A percentile compares a stretch with the other conserved stretches of the same genome.
phyloP scores from a whole-genome alignment of 2,797 vertebrate genomes.

The Arrhamphus sclerolepis region DNA sequence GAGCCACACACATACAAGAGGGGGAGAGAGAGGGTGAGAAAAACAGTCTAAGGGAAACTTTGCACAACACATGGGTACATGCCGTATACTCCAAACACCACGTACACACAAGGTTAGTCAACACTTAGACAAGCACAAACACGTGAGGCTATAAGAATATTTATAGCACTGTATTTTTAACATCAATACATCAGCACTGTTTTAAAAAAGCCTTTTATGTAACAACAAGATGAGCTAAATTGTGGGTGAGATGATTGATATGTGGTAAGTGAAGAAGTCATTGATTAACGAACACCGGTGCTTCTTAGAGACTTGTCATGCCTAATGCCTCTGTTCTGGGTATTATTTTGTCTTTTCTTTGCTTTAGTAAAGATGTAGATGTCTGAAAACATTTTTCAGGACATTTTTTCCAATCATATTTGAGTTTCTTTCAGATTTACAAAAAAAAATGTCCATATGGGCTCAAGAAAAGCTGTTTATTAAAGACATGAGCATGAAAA shows the following conservation, averaged over 20 bases:
- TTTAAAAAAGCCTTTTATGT: slow-evolving; percentile 1
- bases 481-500: background rate
- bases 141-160: slow-evolving; percentile 34
- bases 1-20: slow-evolving; percentile 76
- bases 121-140: slow-evolving; percentile 42
- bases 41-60: slow-evolving; percentile 61
- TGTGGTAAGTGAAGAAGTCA: slow-evolving; percentile 2
- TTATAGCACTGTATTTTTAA: slow-evolving; percentile 35
- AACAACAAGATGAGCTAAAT: background rate
- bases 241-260: background rate
- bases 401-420: background rate
- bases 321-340: background rate
- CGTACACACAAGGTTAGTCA: slow-evolving; percentile 58
- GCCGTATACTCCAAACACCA: slow-evolving; percentile 43
- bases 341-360: background rate
- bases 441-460: background rate
- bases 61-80: slow-evolving; percentile 65
- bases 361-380: background rate
- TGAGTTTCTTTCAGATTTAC: background rate
- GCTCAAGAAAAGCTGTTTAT: background rate
- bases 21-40: slow-evolving; percentile 74
- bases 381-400: too few species aligned
- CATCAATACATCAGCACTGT: slow-evolving; percentile 28
- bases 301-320: slow-evolving; percentile 18
- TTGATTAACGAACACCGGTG: slow-evolving; percentile 5